Base-by-base conservation (phyloP, 2,888 invertebrate genomes). In the Drosophila cognata region DNA sequence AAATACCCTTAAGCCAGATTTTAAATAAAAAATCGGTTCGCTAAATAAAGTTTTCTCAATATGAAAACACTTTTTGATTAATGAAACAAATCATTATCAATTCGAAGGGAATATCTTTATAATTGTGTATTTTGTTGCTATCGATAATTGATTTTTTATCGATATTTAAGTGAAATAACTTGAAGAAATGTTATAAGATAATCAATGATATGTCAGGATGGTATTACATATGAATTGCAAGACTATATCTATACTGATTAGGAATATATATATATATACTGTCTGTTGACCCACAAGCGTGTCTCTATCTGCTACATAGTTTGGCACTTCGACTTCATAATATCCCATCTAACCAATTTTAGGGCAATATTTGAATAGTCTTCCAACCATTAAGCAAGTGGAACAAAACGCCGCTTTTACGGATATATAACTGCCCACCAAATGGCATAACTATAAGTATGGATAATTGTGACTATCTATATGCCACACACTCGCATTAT, bases 401-500 rank as follows among this genome's bases (percentile, higher is more conserved):
- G 73, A 71, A 77, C 72, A 50, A 55, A 25, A 8, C 38, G 46
- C 48, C 36, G 57, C 41, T 51, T 57, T 46, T 50, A 46, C 48
- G 69, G 69, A 41, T 28, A 25, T 36, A 18, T 35, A 16, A 28
- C 38, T 38, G 46, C 21, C 46, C 25, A 46, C 38, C 52, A 59
- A 61, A 56, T 36, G 51, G 66, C 66, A 52, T 72, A 58, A 65
- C 59, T 72, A 36, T 29, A 56, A n/a, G 13, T 56, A 7, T 46
- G 46, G 87, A 55, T 57, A 62, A 56, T 38, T 70, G 55, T 64
- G 69, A 51, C 31, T 35, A 48, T 61, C 51, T 51, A 59, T 63
- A 71, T 69, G 50, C 61, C 60, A 48, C 65, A 71, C 69, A 69
- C 62, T 66, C 72, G 68, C 58, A 72, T 74, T 59, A 53, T 70